phyloP scores from a whole-genome alignment of 2,113 vertebrate genomes.

The Epinephelus fuscoguttatus region DNA sequence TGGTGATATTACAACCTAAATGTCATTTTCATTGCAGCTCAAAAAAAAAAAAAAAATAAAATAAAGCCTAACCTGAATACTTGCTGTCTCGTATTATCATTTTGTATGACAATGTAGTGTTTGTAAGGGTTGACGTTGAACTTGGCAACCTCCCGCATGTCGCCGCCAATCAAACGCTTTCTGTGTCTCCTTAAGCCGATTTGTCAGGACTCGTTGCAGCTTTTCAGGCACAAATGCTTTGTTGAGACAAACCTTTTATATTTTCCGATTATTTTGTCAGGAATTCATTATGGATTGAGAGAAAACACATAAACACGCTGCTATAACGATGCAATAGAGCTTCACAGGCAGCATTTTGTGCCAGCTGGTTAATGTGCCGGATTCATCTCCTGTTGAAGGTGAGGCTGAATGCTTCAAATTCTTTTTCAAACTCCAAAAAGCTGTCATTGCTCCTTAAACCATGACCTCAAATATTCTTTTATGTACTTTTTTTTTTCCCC shows the following conservation, averaged over 20 bases:
- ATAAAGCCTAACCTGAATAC: background rate
- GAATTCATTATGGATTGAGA: slow-evolving; percentile 15
- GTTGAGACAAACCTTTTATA: slow-evolving; percentile 40
- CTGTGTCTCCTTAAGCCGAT: slow-evolving; percentile 35
- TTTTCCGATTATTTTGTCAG: slow-evolving; percentile 37
- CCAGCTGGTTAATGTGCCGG: slow-evolving; percentile 1
- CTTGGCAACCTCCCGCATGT: slow-evolving; percentile 37
- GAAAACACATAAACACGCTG: background rate
- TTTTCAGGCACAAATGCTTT: slow-evolving; percentile 31
- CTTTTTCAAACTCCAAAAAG: background rate
- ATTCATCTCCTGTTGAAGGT: background rate
- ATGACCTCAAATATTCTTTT: background rate
- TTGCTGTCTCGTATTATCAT: background rate
- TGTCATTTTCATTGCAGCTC: slow-evolving; percentile 16
- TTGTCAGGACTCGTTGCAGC: slow-evolving; percentile 35
- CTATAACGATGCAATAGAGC: background rate
- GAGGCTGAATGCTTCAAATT: background rate
- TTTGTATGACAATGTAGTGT: slow-evolving; percentile 6
- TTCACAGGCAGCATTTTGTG: background rate
- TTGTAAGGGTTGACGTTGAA: slow-evolving; percentile 31
- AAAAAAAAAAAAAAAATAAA: background rate
- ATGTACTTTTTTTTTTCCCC: too few species aligned
- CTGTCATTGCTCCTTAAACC: background rate
- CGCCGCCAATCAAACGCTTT: slow-evolving; percentile 36
- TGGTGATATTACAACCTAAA: background rate